A percentile compares a stretch with the other conserved stretches of the same genome.
phyloP scores from a whole-genome alignment of 2,888 invertebrate genomes.

The Clistopyga incitator region DNA sequence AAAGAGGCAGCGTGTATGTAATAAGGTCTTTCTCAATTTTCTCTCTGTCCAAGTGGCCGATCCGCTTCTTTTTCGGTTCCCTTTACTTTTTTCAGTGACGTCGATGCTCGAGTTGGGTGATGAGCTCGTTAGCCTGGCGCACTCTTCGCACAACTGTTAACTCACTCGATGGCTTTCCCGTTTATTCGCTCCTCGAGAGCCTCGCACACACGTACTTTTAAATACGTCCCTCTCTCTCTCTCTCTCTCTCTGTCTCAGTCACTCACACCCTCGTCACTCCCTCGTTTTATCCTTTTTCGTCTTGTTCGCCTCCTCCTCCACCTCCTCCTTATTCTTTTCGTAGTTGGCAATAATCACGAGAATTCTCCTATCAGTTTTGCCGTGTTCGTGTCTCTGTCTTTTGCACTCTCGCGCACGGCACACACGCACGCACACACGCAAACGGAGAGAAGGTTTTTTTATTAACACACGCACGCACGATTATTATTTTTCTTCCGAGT shows the following conservation, averaged over 20 bases:
- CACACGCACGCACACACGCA: conserved; percentile 23
- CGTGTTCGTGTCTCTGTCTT: conserved; percentile 27
- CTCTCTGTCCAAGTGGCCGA: background rate
- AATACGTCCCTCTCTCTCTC: background rate
- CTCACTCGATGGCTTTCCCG: conserved; percentile 24
- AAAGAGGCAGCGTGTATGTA: conserved; percentile 11
- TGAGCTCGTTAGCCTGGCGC: background rate
- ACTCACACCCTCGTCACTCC: conserved; percentile 1
- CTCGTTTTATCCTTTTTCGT: background rate
- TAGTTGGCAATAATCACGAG: background rate
- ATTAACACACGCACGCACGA: conserved; percentile 31
- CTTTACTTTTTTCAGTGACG: background rate
- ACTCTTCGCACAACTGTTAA: conserved; percentile 9
- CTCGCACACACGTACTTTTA: conserved; percentile 11
- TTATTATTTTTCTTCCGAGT: conserved; percentile 37
- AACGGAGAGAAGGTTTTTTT: background rate
- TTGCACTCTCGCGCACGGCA: conserved; percentile 34
- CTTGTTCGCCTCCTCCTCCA: background rate
- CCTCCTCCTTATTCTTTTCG: background rate
- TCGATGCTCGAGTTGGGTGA: background rate
- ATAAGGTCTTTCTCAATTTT: conserved; percentile 13
- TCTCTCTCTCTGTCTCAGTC: too few relatives aligned
- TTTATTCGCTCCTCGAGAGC: conserved; percentile 16
- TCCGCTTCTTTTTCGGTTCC: background rate
- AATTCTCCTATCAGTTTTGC: conserved; percentile 30